A percentile compares a stretch with the other conserved stretches of the same genome.
These are phyloP conservation scores for Drosophila stalkeri DNA, from an alignment of 2,888 invertebrate species.

Conservation along the genomic window DNA sequence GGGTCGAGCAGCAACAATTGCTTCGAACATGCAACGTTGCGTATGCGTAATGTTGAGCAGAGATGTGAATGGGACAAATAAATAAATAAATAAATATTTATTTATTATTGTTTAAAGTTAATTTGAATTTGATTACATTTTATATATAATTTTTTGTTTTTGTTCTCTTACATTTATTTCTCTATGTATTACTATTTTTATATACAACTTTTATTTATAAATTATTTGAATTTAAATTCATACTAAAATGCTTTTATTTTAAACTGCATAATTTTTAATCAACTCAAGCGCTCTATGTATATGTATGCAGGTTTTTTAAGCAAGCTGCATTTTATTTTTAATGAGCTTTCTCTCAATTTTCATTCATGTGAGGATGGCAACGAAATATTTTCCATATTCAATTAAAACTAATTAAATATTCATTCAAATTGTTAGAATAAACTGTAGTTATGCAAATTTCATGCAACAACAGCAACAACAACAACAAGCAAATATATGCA, in stretches of 20 bases:
- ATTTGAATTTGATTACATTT: neutral
- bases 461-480: constrained; percentile 4
- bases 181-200: neutral
- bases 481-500: constrained; percentile 6
- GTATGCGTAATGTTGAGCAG: constrained; percentile 44
- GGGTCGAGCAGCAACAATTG: constrained; percentile 4
- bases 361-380: neutral
- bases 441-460: constrained; percentile 71
- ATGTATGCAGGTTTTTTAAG: too few species aligned
- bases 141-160: too few species aligned
- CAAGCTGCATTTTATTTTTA: constrained; percentile 39
- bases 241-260: neutral
- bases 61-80: neutral
- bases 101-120: neutral
- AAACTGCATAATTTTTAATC: neutral
- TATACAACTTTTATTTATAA: neutral
- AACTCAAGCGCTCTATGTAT: neutral
- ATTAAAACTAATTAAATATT: constrained; percentile 69
- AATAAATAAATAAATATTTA: neutral
- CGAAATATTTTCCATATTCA: constrained; percentile 52
- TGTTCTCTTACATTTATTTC: too few species aligned
- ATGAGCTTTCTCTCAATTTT: constrained; percentile 38
- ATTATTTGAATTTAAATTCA: neutral
- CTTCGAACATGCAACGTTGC: constrained; percentile 34
- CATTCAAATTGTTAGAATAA: constrained; percentile 66